phyloP scores from a whole-genome alignment of 1,140 invertebrate species.

The Cyrtorhinus lividipennis region DNA sequence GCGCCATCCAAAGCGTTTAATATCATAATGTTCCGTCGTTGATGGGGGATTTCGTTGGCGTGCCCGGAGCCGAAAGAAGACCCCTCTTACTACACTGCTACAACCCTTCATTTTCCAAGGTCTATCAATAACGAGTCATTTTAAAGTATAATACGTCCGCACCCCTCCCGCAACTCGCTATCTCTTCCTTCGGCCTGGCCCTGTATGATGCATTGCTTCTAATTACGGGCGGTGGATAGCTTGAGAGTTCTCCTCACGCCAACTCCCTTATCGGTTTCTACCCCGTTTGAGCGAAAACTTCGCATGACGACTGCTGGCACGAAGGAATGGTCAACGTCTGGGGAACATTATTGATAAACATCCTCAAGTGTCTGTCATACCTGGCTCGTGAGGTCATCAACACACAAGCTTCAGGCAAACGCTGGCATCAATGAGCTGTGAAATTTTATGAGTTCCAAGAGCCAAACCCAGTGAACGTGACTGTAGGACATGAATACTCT shows the following conservation, averaged over 20 bases:
- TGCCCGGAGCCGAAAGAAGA: background rate
- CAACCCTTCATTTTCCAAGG: background rate
- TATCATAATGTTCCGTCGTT: background rate
- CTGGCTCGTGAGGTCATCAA: too few species aligned
- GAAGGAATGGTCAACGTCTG: background rate
- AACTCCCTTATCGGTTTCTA: background rate
- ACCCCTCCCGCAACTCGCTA: background rate
- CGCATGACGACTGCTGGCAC: background rate
- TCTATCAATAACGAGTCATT: background rate
- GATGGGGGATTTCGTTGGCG: background rate
- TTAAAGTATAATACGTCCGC: background rate
- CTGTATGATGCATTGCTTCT: background rate
- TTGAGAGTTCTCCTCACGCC: background rate
- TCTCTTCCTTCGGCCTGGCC: background rate
- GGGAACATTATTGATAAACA: too few species aligned
- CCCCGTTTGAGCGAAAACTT: background rate
- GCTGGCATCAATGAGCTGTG: too few species aligned
- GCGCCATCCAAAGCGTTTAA: background rate
- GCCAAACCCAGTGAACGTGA: too few species aligned
- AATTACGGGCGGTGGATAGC: background rate
- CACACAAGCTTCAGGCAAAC: too few species aligned
- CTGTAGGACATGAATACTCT: too few species aligned
- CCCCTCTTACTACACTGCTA: background rate
- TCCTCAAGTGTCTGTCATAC: too few species aligned
- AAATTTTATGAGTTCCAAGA: too few species aligned